Evolutionary conservation across 2,113 vertebrate genomes (phyloP).

Genomic region (Caretta caretta): DNA sequence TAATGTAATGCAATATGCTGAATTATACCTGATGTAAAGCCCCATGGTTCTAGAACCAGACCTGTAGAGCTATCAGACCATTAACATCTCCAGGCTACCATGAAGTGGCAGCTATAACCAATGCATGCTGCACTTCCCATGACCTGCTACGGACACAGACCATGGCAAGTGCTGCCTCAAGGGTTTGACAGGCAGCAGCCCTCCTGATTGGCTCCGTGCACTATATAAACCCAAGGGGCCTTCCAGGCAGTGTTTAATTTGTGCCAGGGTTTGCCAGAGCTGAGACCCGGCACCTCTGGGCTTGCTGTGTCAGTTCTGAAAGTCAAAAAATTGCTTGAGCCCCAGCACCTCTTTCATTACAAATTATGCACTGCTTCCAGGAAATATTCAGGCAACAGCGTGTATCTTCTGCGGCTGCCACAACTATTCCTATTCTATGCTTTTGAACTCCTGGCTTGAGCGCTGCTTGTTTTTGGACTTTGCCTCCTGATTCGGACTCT

Average conservation of each 20-base stretch:
- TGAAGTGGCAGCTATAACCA: no score
- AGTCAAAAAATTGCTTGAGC: no score
- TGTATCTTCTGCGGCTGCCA: neutral
- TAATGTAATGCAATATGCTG: accelerated
- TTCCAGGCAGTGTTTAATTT: neutral
- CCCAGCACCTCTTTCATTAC: no score
- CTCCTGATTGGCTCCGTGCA: neutral
- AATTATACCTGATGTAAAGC: neutral
- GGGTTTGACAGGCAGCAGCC: neutral
- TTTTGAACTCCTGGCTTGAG: neutral
- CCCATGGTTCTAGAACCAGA: neutral
- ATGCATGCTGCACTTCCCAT: neutral
- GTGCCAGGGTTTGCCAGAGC: no score
- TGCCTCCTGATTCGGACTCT: neutral
- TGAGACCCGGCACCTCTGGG: no score
- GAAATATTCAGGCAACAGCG: neutral
- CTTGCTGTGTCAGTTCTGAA: no score
- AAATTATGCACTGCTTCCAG: neutral
- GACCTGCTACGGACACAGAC: neutral
- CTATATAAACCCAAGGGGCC: neutral
- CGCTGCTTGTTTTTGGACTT: neutral
- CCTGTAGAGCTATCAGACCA: neutral
- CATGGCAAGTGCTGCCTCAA: neutral
- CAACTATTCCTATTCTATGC: neutral
- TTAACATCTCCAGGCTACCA: neutral